phyloP scores from a whole-genome alignment of 2,888 invertebrate genomes.

The Leucoptera coffeella region DNA sequence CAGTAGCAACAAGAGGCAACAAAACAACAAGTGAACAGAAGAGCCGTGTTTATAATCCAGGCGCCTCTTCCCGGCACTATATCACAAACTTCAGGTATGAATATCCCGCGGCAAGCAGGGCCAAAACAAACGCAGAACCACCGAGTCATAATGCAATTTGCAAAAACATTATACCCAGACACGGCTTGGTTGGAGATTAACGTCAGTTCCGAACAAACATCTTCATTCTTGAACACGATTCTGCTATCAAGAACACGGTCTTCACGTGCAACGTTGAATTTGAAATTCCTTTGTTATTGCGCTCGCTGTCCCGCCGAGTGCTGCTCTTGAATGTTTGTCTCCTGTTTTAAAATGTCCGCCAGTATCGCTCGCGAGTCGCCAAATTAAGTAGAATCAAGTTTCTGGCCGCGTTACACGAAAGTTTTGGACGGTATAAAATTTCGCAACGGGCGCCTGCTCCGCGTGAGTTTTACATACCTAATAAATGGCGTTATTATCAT shows the following conservation, averaged over 20 bases:
- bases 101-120: constrained; percentile 13
- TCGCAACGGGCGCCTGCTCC: constrained; percentile 2
- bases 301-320: too few species aligned
- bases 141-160: constrained; percentile 25
- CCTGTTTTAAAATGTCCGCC: background rate
- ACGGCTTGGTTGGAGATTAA: constrained; percentile 6
- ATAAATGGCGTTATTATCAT: constrained; percentile 8
- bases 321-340: background rate
- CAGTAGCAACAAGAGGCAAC: too few species aligned
- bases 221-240: constrained; percentile 3
- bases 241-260: too few species aligned
- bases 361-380: too few species aligned
- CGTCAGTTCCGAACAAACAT: constrained; percentile 6
- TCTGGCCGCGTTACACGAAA: constrained; percentile 5
- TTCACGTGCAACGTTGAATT: too few species aligned
- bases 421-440: constrained; percentile 5
- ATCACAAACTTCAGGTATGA: constrained; percentile 11
- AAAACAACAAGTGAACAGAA: too few species aligned
- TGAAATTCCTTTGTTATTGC: too few species aligned
- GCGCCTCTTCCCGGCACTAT: constrained; percentile 2
- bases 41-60: constrained; percentile 3
- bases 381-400: background rate
- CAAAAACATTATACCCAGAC: constrained; percentile 23
- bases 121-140: constrained; percentile 10
- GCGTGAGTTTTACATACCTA: constrained; percentile 4